phyloP scores from a whole-genome alignment of 2,888 invertebrate species.

The Thysanoteuthis rhombus region DNA sequence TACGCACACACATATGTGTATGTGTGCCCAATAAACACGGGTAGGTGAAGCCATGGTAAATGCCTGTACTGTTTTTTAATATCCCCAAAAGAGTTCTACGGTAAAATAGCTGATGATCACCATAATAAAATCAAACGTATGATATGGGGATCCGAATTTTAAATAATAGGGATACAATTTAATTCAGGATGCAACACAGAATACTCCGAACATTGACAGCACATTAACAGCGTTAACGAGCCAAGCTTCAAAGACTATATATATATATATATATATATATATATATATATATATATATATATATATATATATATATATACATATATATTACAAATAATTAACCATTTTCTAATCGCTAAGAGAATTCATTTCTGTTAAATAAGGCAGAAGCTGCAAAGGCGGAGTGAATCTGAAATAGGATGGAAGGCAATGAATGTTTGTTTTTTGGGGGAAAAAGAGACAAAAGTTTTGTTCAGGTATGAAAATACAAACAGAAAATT shows the following conservation, averaged over 20 bases:
- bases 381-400: not conserved
- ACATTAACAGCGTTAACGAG: no score
- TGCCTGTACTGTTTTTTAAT: no score
- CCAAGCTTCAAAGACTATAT: not conserved
- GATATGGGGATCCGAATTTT: no score
- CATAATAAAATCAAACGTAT: no score
- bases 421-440: not conserved
- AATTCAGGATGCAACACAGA: no score
- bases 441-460: not conserved
- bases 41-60: no score
- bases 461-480: not conserved
- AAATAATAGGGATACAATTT: no score
- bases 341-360: not conserved
- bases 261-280: conserved; percentile 21
- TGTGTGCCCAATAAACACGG: not conserved
- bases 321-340: not conserved
- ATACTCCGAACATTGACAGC: no score
- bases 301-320: not conserved
- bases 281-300: conserved; percentile 23
- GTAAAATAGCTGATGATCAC: no score
- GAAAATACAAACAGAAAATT: not conserved
- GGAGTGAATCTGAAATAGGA: not conserved
- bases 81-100: no score
- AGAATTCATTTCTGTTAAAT: not conserved
- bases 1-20: not conserved